A percentile compares a stretch with the other conserved stretches of the same genome.
These are phyloP conservation scores for Taenaris catops DNA, from an alignment of 2,888 invertebrate genomes.

Conservation along the genomic window DNA sequence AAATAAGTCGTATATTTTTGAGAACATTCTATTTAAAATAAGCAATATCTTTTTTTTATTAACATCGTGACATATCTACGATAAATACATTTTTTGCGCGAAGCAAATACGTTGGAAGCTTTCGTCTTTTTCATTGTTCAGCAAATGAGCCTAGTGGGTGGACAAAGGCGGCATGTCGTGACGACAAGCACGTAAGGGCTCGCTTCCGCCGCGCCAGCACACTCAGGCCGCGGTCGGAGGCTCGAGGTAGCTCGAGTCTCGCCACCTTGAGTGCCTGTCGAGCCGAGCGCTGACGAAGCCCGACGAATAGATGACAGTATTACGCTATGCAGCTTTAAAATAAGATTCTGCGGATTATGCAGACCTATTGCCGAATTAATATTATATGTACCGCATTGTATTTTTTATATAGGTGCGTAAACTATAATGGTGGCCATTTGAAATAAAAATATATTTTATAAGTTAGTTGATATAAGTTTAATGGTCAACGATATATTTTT, in stretches of 20 bases:
- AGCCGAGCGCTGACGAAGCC: slow-evolving; percentile 68
- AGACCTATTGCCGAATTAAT: slow-evolving; percentile 16
- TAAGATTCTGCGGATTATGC: slow-evolving; percentile 50
- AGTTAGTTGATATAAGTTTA: too few species aligned
- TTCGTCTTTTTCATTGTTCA: slow-evolving; percentile 77
- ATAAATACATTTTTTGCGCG: slow-evolving; percentile 44
- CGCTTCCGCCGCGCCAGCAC: slow-evolving; percentile 76
- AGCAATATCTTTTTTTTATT: slow-evolving; percentile 45
- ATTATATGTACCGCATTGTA: too few species aligned
- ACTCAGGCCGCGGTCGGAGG: slow-evolving; percentile 53
- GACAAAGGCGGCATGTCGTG: slow-evolving; percentile 74
- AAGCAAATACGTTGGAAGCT: slow-evolving; percentile 54
- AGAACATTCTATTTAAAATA: too few species aligned
- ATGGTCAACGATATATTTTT: too few species aligned
- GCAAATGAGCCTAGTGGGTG: slow-evolving; percentile 78
- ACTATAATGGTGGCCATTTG: background rate
- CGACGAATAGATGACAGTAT: slow-evolving; percentile 64
- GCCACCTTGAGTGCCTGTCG: slow-evolving; percentile 53
- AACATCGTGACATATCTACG: slow-evolving; percentile 48
- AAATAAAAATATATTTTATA: background rate
- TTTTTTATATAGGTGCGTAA: background rate
- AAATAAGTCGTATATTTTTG: too few species aligned
- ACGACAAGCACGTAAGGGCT: slow-evolving; percentile 69
- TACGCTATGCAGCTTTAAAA: slow-evolving; percentile 57
- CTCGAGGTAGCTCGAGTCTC: slow-evolving; percentile 34